Base-by-base conservation (phyloP, 2,888 invertebrate genomes). In the Lochmaea capreae region DNA sequence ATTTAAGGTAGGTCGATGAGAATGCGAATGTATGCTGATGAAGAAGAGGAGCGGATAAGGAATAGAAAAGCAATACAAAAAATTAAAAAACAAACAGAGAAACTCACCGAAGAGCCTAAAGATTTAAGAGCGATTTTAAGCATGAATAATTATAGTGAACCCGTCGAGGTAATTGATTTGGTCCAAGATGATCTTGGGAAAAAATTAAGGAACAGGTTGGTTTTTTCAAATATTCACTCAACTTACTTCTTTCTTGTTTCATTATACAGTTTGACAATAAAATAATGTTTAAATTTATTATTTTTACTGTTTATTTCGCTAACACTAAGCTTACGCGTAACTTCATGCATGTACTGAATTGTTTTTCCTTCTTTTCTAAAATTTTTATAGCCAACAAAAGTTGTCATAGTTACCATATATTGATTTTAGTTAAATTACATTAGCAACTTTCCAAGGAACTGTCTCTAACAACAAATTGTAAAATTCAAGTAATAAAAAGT, bases 11-110 rank as follows among this genome's bases (percentile, higher is more conserved):
- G 73, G 16, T 61, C 73, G 1, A 65, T 66, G 66, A 93, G 93
- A 87, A 95, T 95, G 95, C 89, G 94, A 81, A 95, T 95, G 95
- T 94, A 93, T 86, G 95, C 95, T n/a, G 95, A 95, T 86, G 95
- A 95, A 83, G 93, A 94, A 86, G 94, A 94, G 85, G 90, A 91
- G 71, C 92, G 91, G 83, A 85, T 89, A 33, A 87, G 89, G 75
- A 78, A 86, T 52, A 82, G 82, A 69, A 84, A 84, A 73, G 78
- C 86, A 54, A 71, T 87, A 58, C 81, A 82, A 63, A 80, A 80
- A 68, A 72, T 85, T 26, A 84, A 87, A 83, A 79, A 88, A 81
- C 79, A 85, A 86, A 81, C 87, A 81, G 80, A 86, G 80, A 80
- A 83, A 81, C 75, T 79, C 26, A 42, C 67, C 72, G 72, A 84